Base-by-base conservation (phyloP, 2,888 invertebrate species). In the Synergus umbraculus region DNA sequence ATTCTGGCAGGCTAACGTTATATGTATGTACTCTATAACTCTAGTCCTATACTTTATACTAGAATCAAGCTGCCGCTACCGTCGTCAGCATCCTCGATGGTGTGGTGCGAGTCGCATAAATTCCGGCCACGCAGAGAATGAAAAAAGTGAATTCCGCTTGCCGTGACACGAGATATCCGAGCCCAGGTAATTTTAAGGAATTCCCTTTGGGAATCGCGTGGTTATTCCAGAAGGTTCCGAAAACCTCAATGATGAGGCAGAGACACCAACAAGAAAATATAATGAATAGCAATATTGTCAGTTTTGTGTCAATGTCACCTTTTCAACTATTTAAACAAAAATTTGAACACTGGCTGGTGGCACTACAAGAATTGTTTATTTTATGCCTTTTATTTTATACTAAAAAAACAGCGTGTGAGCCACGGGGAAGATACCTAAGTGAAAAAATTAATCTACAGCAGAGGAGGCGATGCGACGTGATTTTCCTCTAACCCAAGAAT, bases 61-160 rank as follows among this genome's bases (percentile, higher is more conserved):
- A 60, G 22, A 60, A 60, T 22, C 60, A 22, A 60, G 60, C 8
- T 58, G 18, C 12, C 12, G 12, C 60, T 5, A 60, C 60, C 60
- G 18, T 60, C 60, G 22, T 60, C 60, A 29, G 22, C 22, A 60
- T 60, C 12, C 60, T 22, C 69, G 78, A 79, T 80, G 60, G 60
- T 69, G 7, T 69, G 64, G 13, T 73, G 73, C 41, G n/a, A 69
- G 60, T 60, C 22, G 60, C 89, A 90, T 90, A 90, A 90, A 90
- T 90, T 90, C 88, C 83, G 77, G 63, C 87, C 87, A 86, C 60
- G 22, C 60, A 60, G 22, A 60, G 60, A 60, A 60, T 22, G 60
- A 60, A 60, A 60, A 60, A 22, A 60, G 60, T 60, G 60, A 60
- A 60, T 60, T 60, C 22, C 22, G 60, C 22, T 60, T 60, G 1